Conservation (phyloP, 2,888 invertebrate genomes). For the Chydorus sphaericus region DNA sequence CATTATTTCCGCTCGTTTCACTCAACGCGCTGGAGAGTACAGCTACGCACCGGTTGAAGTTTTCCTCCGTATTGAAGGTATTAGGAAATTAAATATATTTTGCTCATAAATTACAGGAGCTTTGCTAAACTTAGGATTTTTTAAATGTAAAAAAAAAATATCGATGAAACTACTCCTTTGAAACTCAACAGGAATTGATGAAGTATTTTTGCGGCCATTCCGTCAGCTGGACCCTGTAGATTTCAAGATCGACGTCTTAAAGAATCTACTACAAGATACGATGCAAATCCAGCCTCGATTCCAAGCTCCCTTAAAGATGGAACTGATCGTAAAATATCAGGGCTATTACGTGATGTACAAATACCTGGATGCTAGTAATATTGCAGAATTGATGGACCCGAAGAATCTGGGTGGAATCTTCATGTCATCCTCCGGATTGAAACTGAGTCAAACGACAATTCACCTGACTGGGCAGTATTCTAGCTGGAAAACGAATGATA, state of each 20-base stretch:
- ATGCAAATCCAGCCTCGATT: constrained; percentile 9
- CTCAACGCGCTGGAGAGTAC: constrained; percentile 5
- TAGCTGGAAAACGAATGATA: constrained; percentile 13
- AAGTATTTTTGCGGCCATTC: constrained; percentile 12
- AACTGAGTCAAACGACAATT: background rate
- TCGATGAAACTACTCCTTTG: background rate
- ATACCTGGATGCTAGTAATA: constrained; percentile 7
- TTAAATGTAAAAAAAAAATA: no score
- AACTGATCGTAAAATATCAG: constrained; percentile 10
- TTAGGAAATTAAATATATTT: no score
- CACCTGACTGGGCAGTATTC: constrained; percentile 10
- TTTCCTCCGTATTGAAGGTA: background rate
- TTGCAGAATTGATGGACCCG: constrained; percentile 4
- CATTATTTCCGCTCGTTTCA: constrained; percentile 4
- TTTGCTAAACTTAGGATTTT: no score
- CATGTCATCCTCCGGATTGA: background rate
- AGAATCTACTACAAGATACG: constrained; percentile 3
- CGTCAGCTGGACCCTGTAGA: constrained; percentile 12
- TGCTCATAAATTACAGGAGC: no score
- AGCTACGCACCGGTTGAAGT: constrained; percentile 12
- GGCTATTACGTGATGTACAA: constrained; percentile 12
- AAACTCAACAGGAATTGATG: constrained; percentile 7
- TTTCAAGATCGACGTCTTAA: constrained; percentile 13
- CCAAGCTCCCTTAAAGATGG: constrained; percentile 11
- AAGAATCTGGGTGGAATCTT: background rate